These are phyloP conservation scores for Ophiothrix spiculata DNA, from an alignment of 35 echinoderm and acorn worm genomes.

Conservation along the genomic window DNA sequence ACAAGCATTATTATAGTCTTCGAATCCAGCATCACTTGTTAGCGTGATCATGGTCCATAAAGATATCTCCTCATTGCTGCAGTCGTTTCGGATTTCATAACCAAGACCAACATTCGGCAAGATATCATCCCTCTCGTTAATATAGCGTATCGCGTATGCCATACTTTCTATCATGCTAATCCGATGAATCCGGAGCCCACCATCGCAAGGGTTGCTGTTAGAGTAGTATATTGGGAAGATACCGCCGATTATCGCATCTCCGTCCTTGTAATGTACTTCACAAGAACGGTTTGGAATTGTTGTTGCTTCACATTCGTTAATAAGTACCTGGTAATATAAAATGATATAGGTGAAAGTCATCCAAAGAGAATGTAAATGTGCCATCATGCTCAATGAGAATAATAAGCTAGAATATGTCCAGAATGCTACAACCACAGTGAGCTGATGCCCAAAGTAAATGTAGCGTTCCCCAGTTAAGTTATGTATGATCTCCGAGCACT, in stretches of 20 bases:
- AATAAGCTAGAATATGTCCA: background rate
- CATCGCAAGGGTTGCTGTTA: background rate
- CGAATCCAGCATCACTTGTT: background rate
- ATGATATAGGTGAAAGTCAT: too few relatives aligned
- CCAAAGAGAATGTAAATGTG: too few relatives aligned
- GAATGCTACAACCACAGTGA: background rate
- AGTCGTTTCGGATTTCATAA: slow-evolving; percentile 39
- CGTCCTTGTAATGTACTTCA: slow-evolving; percentile 24
- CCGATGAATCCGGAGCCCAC: background rate
- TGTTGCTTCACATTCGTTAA: background rate
- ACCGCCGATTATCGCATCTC: slow-evolving; percentile 28
- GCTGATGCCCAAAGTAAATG: background rate
- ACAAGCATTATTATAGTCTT: background rate
- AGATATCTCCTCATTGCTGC: slow-evolving; percentile 29
- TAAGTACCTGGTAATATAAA: too few relatives aligned
- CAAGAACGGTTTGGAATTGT: background rate
- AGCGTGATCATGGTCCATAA: slow-evolving; percentile 13
- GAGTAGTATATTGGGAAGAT: slow-evolving; percentile 32
- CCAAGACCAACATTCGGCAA: slow-evolving; percentile 37
- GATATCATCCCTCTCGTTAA: slow-evolving; percentile 17
- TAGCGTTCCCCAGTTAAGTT: background rate
- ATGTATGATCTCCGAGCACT: background rate
- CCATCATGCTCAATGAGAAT: too few relatives aligned
- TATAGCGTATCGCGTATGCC: slow-evolving; percentile 22
- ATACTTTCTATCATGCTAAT: slow-evolving; percentile 17